Evolutionary conservation across 2,113 vertebrate species (phyloP).

Genomic region (Aix galericulata): DNA sequence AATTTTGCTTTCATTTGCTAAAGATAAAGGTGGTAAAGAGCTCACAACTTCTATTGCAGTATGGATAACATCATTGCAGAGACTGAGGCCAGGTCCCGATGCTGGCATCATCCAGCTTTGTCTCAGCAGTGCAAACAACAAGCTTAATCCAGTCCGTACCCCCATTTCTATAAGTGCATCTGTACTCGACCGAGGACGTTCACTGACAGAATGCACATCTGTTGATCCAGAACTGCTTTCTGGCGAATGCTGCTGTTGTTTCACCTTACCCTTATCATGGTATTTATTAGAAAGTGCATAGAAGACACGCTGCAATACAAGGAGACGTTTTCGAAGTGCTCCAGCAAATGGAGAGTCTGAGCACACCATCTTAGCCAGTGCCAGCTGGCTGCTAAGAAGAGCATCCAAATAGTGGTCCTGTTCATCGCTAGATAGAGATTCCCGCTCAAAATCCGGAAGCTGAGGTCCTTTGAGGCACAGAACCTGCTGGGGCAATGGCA

Average conservation of each 20-base stretch:
- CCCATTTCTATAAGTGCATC: constrained; percentile 98
- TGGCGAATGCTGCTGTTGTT: constrained; percentile 93
- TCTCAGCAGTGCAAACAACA: constrained; percentile 92
- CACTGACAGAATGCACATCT: constrained; percentile 91
- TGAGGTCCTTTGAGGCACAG: constrained; percentile 97
- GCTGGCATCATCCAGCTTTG: constrained; percentile 96
- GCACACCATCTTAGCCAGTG: constrained; percentile 97
- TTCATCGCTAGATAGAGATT: constrained; percentile 95
- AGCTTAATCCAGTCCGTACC: constrained; percentile 92
- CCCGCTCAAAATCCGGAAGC: constrained; percentile 96
- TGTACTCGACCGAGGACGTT: constrained; percentile 92
- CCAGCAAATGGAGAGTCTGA: constrained; percentile 96
- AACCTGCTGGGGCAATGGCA: constrained; percentile 95
- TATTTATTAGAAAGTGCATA: constrained; percentile 98
- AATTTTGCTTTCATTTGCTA: constrained; percentile 97
- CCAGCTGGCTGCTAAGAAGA: constrained; percentile 95
- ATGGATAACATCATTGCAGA: constrained; percentile 94
- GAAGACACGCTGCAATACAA: constrained; percentile 95
- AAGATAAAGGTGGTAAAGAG: constrained; percentile 90
- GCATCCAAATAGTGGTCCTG: constrained; percentile 99
- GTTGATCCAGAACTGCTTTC: constrained; percentile 89
- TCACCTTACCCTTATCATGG: constrained; percentile 95
- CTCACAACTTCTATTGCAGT: constrained; percentile 95
- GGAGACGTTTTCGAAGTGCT: constrained; percentile 90
- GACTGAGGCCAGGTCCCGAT: constrained; percentile 80